Conservation (phyloP, 2,113 vertebrate genomes). For the Notiomystis cincta region DNA sequence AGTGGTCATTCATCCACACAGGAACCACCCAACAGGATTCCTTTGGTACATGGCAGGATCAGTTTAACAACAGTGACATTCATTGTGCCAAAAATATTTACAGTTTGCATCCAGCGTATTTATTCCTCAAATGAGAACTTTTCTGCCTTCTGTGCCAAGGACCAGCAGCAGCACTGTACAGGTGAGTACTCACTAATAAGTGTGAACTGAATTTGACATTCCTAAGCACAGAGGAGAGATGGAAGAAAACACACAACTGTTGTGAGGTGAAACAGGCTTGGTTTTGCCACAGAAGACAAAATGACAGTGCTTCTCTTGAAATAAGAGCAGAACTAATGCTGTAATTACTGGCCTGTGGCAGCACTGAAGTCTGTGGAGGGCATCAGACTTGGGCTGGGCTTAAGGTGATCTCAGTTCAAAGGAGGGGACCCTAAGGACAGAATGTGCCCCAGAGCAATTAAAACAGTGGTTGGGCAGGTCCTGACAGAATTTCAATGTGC, state of each 20-base stretch:
- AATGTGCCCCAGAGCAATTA: not conserved
- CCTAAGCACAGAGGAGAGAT: not conserved
- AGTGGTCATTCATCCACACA: not conserved
- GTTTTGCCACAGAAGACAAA: not conserved
- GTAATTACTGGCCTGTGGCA: not conserved
- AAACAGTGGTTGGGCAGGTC: not conserved
- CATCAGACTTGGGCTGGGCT: not conserved
- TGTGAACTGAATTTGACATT: not conserved
- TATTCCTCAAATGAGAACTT: not conserved
- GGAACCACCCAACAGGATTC: not conserved
- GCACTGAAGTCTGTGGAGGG: not conserved
- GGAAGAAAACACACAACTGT: not conserved
- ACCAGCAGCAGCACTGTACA: not conserved
- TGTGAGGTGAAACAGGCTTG: not conserved
- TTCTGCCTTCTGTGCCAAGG: not conserved
- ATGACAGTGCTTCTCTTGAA: not conserved
- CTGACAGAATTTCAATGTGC: not conserved
- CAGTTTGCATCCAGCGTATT: not conserved
- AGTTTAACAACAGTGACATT: not conserved
- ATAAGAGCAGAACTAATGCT: not conserved
- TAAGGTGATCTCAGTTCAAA: not conserved
- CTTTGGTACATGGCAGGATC: rapidly evolving
- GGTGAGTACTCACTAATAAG: not conserved
- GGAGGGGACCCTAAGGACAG: not conserved
- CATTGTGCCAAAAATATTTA: not conserved